Percentiles rank a stretch among this genome's conserved stretches.
phyloP scores from a whole-genome alignment of 2,113 vertebrate genomes.

The Galbula dea region DNA sequence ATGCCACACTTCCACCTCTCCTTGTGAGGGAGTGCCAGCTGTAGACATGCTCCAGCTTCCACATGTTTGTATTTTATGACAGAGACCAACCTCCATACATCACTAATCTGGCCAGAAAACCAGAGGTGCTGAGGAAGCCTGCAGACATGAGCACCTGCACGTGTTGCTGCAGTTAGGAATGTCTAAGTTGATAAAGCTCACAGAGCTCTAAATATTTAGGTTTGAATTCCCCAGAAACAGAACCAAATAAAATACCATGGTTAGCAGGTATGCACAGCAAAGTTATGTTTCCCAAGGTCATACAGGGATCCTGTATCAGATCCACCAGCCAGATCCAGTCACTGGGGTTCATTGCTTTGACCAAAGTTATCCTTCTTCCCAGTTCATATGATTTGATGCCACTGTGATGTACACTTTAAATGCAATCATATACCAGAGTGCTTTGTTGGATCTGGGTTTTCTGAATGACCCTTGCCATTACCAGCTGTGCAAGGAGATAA shows the following conservation, averaged over 20 bases:
- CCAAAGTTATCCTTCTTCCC: neutral
- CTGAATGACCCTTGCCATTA: neutral
- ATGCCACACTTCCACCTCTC: neutral
- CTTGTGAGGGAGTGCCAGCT: neutral
- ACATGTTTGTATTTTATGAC: accelerated
- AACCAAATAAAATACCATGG: neutral
- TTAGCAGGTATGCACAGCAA: neutral
- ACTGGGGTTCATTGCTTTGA: neutral
- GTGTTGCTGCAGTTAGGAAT: neutral
- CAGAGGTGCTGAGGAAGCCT: neutral
- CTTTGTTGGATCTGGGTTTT: neutral
- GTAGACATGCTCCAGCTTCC: neutral
- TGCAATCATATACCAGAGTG: neutral
- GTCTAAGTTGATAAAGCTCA: neutral
- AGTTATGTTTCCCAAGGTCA: neutral
- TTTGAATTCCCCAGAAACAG: neutral
- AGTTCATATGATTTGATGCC: neutral
- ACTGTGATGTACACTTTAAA: neutral
- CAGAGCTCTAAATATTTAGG: neutral
- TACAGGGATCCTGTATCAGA: neutral
- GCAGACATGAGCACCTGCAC: neutral
- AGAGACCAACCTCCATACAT: neutral
- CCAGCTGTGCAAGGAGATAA: neutral
- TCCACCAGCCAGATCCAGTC: neutral
- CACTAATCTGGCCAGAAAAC: neutral